Evolutionary conservation across 2,888 invertebrate genomes (phyloP).

Genomic region (Caenorhabditis sp.): DNA sequence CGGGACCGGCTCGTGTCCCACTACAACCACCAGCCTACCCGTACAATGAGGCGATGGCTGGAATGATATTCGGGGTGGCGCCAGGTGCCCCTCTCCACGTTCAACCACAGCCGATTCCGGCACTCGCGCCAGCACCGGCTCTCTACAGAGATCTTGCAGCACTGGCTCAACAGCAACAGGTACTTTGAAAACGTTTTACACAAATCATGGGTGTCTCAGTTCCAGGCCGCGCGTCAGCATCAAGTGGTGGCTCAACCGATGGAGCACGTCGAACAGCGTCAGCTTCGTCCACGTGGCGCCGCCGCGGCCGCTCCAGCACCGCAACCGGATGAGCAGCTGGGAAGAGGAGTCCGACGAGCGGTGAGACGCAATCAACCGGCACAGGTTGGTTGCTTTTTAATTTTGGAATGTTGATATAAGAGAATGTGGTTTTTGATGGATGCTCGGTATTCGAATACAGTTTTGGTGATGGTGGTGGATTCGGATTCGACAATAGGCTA

Average conservation of each 20-base stretch:
- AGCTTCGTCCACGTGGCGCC: conserved; percentile 3
- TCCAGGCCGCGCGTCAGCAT: no score
- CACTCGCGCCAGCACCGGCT: neutral
- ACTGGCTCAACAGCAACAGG: conserved; percentile 5
- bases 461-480: no score
- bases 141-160: conserved; percentile 17
- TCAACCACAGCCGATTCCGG: neutral
- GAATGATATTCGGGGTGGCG: neutral
- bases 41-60: no score
- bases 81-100: neutral
- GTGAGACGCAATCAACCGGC: neutral
- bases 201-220: no score
- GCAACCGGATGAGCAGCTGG: neutral
- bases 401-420: neutral
- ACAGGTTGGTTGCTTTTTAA: neutral
- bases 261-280: neutral
- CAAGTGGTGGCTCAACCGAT: neutral
- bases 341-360: conserved; percentile 2
- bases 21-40: no score
- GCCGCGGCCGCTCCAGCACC: neutral
- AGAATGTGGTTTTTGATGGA: no score
- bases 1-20: no score
- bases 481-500: no score
- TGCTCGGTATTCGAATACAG: no score
- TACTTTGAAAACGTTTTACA: neutral